These are phyloP conservation scores for Bombus cullumanus DNA, from an alignment of 1,140 invertebrate species.

Conservation along the genomic window DNA sequence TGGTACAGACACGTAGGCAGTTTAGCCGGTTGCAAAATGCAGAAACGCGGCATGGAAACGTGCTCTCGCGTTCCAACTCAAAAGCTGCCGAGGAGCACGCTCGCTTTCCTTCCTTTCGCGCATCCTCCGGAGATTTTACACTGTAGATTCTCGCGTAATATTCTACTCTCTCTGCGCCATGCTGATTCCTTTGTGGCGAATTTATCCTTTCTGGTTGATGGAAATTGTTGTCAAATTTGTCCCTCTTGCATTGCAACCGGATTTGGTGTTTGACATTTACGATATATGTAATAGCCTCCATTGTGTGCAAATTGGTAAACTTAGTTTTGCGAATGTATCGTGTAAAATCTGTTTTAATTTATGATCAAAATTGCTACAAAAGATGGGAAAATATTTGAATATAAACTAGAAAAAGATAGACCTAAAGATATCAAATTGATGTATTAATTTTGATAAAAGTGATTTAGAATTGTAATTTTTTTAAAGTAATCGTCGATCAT, in stretches of 20 bases:
- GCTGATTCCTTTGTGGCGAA: slow-evolving; percentile 3
- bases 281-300: not conserved
- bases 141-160: slow-evolving; percentile 27
- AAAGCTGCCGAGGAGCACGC: not conserved
- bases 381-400: too few species aligned
- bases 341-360: not conserved
- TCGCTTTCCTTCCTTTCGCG: not conserved
- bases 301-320: not conserved
- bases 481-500: too few species aligned
- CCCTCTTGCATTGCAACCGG: not conserved
- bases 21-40: slow-evolving; percentile 15
- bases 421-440: too few species aligned
- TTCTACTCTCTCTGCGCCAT: not conserved
- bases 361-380: too few species aligned
- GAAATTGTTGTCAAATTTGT: slow-evolving; percentile 18
- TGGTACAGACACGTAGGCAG: slow-evolving; percentile 7
- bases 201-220: slow-evolving; percentile 13
- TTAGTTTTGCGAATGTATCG: not conserved
- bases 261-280: not conserved
- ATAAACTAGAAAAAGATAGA: too few species aligned
- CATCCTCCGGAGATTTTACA: slow-evolving; percentile 15
- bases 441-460: too few species aligned
- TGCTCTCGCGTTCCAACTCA: not conserved
- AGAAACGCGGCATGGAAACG: slow-evolving; percentile 4
- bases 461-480: too few species aligned